Percentiles rank a stretch among this genome's conserved stretches.
Conservation (phyloP, 2,113 vertebrate species). For the Rhinogobius similis region DNA sequence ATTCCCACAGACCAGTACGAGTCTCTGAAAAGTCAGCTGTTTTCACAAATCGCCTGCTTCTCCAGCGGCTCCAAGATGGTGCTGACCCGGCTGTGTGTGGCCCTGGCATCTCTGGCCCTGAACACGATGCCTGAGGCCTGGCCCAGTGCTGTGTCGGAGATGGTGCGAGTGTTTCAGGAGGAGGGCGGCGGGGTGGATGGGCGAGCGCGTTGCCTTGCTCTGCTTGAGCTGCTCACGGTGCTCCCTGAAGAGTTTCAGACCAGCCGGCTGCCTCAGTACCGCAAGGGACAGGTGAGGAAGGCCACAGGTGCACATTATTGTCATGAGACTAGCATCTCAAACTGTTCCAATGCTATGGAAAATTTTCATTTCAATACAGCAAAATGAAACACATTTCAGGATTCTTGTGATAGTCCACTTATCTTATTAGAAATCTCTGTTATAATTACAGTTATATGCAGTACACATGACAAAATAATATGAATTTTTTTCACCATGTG, state of each 20-base stretch:
- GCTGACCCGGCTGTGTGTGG: conserved; percentile 95
- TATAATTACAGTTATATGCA: too few species aligned
- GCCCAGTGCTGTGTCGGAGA: conserved; percentile 94
- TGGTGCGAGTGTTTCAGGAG: conserved; percentile 96
- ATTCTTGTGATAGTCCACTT: background rate
- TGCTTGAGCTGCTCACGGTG: conserved; percentile 96
- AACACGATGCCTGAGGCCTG: conserved; percentile 98
- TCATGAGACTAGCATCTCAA: background rate
- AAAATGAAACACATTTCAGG: too few species aligned
- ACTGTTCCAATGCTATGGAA: background rate
- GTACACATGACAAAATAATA: background rate
- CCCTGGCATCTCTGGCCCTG: conserved; percentile 93
- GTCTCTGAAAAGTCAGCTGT: conserved; percentile 94
- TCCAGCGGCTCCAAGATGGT: conserved; percentile 97
- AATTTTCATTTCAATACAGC: background rate
- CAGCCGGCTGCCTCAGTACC: conserved; percentile 93
- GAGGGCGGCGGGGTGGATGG: conserved; percentile 92
- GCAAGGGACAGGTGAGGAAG: conserved; percentile 88
- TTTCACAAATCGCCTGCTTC: conserved; percentile 94
- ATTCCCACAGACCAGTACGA: conserved; percentile 97
- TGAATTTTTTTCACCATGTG: too few species aligned
- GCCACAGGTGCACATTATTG: background rate
- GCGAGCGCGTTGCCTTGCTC: conserved; percentile 90
- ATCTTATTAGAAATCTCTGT: too few species aligned
- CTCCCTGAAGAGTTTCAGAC: conserved; percentile 98